Evolutionary conservation across 2,113 vertebrate species (phyloP), one percentile per base, ranked within the genome.

Genomic region (Trematocara zebra): DNA sequence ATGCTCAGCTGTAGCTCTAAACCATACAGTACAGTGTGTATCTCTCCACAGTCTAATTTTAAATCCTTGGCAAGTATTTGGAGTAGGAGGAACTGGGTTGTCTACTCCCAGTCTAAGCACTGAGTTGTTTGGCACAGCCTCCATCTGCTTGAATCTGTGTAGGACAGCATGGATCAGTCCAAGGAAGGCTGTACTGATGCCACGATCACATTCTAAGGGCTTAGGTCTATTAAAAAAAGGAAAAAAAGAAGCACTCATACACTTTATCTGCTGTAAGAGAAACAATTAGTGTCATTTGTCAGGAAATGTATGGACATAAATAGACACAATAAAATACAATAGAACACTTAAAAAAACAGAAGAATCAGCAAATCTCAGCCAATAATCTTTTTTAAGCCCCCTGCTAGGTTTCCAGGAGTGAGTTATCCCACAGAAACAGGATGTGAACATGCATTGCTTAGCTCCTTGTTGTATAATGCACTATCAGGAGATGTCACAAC

Each of bases 401-500:
- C 4, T 11, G n/a, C 47, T 23, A 3, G 51, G 80, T 86, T 74
- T 64, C 44, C 61, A 78, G 59, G 81, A 85, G 72, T 76, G 74
- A 86, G 84, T 84, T 90, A 83, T 86, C 89, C 82, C 40, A 78
- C 53, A 72, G 85, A 84, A 87, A 86, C 81, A 87, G 85, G 35
- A 72, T 64, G 53, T 83, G 85, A 87, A 88, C 84, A 72, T 91
- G 79, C 69, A 87, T 84, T 86, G 87, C 85, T 88, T 47, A 64
- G 80, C 26, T 28, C 26, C 26, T 28, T 28, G 26, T 28, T 28
- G 26, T 28, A 28, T 28, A 28, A 28, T 28, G 26, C 26, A 28
- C 88, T 88, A 89, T 95, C 91, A 94, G 85, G 88, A 82, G 91
- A 92, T 93, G 92, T 91, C 92, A 87, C 91, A 92, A 93, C 89